Evolutionary conservation across 2,113 vertebrate genomes (phyloP).

Genomic region (Eulemur macaco): DNA sequence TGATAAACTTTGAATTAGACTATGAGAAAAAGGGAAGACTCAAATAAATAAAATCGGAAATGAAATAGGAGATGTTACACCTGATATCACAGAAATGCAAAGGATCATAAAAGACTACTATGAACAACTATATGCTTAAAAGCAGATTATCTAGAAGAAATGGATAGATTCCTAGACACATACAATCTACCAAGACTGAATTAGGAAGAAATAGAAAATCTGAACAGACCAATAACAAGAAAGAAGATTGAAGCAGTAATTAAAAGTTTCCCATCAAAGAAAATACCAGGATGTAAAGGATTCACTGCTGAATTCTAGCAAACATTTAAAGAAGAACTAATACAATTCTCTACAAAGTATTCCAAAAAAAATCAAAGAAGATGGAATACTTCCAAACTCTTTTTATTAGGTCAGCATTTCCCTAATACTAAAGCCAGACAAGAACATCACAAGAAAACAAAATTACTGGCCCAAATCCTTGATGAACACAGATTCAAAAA

Average conservation of each 20-base stretch:
- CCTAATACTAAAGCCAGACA: not conserved
- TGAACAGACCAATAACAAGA: not conserved
- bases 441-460: not conserved
- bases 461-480: not conserved
- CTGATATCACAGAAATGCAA: no score
- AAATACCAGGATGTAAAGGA: not conserved
- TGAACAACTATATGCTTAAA: not conserved
- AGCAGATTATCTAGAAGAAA: not conserved
- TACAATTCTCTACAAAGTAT: not conserved
- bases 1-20: no score
- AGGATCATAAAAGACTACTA: not conserved
- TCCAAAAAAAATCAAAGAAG: not conserved
- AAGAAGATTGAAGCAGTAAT: not conserved
- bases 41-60: no score
- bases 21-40: no score
- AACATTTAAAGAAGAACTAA: not conserved
- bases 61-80: no score
- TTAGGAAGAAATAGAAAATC: not conserved
- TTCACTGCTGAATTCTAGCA: not conserved
- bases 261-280: not conserved
- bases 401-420: not conserved
- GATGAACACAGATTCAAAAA: not conserved
- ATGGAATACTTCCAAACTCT: not conserved
- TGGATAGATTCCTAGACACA: not conserved
- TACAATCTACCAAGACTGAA: not conserved